Conservation (phyloP, 2,113 vertebrate genomes). For the Gorilla gorilla region DNA sequence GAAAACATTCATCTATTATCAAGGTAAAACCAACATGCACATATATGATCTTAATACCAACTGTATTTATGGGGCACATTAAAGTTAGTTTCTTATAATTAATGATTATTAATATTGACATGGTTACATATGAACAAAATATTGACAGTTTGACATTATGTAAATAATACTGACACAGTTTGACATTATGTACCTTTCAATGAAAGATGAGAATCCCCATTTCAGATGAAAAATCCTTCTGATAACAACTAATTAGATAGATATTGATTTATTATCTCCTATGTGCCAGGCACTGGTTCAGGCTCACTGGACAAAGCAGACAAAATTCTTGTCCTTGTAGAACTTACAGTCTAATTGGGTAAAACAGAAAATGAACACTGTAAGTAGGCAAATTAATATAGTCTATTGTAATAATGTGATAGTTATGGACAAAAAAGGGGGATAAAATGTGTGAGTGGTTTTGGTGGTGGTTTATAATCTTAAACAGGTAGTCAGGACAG, state of each 20-base stretch:
- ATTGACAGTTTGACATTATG: background rate
- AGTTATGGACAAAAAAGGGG: background rate
- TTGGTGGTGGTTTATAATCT: background rate
- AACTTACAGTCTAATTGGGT: background rate
- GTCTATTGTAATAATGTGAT: background rate
- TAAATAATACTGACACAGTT: background rate
- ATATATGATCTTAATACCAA: background rate
- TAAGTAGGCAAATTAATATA: background rate
- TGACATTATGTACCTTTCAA: background rate
- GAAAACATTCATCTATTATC: background rate
- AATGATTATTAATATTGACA: background rate
- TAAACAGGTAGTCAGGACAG: background rate
- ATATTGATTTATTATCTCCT: background rate
- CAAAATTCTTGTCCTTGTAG: background rate
- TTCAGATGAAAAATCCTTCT: conserved; percentile 1
- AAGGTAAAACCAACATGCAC: background rate
- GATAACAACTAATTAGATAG: background rate
- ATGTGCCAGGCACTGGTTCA: background rate
- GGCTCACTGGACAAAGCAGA: background rate
- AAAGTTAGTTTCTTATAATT: background rate
- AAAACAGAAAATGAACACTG: background rate
- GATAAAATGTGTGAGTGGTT: background rate
- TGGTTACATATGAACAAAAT: background rate
- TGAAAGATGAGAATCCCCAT: background rate
- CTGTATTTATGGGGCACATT: background rate